Evolutionary conservation across 1,140 invertebrate genomes (phyloP).

Genomic region (Aphidius gifuensis): DNA sequence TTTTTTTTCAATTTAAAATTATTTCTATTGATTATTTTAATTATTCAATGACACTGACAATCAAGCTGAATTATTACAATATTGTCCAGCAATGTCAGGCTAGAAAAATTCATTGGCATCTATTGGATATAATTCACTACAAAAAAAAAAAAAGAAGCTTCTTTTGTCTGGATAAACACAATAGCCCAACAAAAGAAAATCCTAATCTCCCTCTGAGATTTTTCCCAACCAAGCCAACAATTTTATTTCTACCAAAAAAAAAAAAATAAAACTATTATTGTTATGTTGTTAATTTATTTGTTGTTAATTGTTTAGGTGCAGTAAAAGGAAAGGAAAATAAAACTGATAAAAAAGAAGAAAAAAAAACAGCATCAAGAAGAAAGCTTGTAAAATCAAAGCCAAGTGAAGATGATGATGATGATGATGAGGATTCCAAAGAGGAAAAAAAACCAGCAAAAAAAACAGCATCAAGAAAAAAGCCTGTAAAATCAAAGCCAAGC

Average conservation of each 20-base stretch:
- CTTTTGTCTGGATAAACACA: conserved; percentile 10
- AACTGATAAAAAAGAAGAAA: conserved; percentile 10
- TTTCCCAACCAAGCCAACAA: neutral
- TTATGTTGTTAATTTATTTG: neutral
- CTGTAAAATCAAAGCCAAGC: conserved; percentile 6
- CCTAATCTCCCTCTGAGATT: neutral
- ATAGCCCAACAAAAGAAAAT: conserved; percentile 4
- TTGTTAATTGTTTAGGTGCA: conserved; percentile 3
- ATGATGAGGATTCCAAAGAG: conserved; percentile 23
- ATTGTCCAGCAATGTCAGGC: neutral
- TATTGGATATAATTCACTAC: too few species aligned
- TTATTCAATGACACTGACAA: neutral
- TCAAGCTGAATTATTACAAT: neutral
- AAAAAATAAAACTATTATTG: neutral
- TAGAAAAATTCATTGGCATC: too few species aligned
- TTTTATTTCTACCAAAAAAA: neutral
- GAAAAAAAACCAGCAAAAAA: conserved; percentile 2
- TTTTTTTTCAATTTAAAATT: conserved; percentile 7
- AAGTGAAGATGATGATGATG: neutral
- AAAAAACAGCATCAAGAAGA: conserved; percentile 16
- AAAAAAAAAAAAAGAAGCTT: neutral
- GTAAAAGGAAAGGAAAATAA: conserved; percentile 5
- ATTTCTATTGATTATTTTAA: neutral
- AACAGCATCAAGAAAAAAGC: conserved; percentile 13
- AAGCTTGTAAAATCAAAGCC: conserved; percentile 13